Evolutionary conservation across 2,888 invertebrate species (phyloP).

Genomic region (Polyploca ridens): DNA sequence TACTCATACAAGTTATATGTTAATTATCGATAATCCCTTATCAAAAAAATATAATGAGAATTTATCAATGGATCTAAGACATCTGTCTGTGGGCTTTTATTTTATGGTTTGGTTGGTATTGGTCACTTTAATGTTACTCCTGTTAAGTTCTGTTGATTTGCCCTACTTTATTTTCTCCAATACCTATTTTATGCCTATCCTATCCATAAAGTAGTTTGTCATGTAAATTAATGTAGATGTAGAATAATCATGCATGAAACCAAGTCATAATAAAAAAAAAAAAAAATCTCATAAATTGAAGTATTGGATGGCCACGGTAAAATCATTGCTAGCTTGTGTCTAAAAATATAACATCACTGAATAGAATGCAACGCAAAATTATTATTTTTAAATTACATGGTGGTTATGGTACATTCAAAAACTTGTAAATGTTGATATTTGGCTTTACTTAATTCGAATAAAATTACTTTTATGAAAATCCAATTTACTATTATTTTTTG

Average conservation of each 20-base stretch:
- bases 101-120: conserved; percentile 34
- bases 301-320: not conserved
- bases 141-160: conserved; percentile 68
- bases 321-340: no score
- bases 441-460: no score
- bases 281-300: no score
- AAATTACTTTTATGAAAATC: no score
- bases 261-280: no score
- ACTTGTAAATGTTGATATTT: no score
- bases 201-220: conserved; percentile 20
- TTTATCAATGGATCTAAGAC: not conserved
- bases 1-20: conserved; percentile 17
- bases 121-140: conserved; percentile 25
- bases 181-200: conserved; percentile 17
- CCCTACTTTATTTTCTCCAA: conserved; percentile 39
- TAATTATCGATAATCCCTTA: conserved; percentile 15
- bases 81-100: not conserved
- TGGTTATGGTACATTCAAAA: no score
- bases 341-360: no score
- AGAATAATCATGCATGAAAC: not conserved
- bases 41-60: not conserved
- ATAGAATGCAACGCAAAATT: no score
- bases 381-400: no score
- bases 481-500: no score
- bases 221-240: not conserved